Evolutionary conservation across 1,140 invertebrate species (phyloP).

Genomic region (Tetramorium alpestre): DNA sequence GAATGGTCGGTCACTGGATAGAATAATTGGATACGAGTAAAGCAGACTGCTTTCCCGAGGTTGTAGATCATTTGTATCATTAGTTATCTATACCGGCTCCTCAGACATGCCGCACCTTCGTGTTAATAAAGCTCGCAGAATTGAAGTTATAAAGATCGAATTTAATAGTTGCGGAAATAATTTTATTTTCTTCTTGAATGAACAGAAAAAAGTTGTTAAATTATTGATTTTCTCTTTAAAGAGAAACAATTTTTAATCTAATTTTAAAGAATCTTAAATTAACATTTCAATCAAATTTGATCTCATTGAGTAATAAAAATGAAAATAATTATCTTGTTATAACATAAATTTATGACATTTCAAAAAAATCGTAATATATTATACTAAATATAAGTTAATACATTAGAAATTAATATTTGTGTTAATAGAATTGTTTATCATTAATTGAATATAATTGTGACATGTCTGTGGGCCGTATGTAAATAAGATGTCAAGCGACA

Average conservation of each 20-base stretch:
- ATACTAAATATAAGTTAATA: background rate
- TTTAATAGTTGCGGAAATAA: background rate
- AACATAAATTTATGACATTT: background rate
- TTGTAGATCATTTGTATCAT: slow-evolving; percentile 29
- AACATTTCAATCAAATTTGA: too few relatives aligned
- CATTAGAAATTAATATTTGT: background rate
- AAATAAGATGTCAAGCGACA: slow-evolving; percentile 9
- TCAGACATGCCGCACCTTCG: slow-evolving; percentile 16
- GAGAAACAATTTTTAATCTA: background rate
- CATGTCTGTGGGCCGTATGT: slow-evolving; percentile 8
- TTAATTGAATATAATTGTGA: background rate
- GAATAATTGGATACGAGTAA: slow-evolving; percentile 30
- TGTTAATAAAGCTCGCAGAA: background rate
- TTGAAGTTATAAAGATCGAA: background rate
- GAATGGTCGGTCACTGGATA: slow-evolving; percentile 9
- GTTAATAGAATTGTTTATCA: background rate
- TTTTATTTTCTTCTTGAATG: background rate
- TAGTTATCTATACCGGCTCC: background rate
- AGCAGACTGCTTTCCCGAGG: slow-evolving; percentile 20
- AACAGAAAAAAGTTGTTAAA: background rate
- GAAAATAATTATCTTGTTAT: background rate
- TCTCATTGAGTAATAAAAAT: background rate
- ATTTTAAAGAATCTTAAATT: background rate
- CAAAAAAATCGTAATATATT: background rate
- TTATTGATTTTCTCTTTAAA: background rate